phyloP scores from a whole-genome alignment of 2,113 vertebrate genomes.

The Pantherophis guttatus region DNA sequence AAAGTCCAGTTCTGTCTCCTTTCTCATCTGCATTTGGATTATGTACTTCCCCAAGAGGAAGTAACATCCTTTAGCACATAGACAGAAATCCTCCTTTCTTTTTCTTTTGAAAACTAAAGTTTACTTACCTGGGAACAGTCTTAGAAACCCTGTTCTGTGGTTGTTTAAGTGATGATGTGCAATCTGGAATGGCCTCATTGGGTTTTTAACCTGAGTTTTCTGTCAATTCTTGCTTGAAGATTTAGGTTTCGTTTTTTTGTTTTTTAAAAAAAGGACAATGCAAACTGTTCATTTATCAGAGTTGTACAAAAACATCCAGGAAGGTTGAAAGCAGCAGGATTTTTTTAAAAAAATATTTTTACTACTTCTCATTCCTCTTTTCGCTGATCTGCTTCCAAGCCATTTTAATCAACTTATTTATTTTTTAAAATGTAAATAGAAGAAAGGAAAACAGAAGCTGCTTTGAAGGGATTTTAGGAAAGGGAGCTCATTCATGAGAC shows the following conservation, averaged over 20 bases:
- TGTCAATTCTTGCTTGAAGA: background rate
- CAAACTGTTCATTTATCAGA: background rate
- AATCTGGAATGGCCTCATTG: background rate
- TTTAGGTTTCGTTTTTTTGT: background rate
- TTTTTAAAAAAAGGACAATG: background rate
- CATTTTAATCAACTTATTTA: background rate
- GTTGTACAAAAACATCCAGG: background rate
- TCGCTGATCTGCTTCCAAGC: background rate
- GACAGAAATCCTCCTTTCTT: background rate
- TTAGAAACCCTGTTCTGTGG: background rate
- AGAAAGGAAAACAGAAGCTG: background rate
- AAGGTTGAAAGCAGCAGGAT: background rate
- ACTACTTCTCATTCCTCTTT: background rate
- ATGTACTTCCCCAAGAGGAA: background rate
- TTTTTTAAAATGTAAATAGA: background rate
- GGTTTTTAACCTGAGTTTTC: background rate
- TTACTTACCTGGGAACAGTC: background rate
- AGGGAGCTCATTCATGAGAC: background rate
- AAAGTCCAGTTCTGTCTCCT: background rate
- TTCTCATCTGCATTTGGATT: background rate
- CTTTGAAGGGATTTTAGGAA: background rate
- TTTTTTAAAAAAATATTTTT: background rate
- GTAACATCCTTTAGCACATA: background rate
- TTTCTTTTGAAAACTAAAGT: background rate
- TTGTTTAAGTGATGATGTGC: background rate